These are phyloP conservation scores for Saccostrea echinata DNA, from an alignment of 1,140 invertebrate genomes.

Conservation along the genomic window DNA sequence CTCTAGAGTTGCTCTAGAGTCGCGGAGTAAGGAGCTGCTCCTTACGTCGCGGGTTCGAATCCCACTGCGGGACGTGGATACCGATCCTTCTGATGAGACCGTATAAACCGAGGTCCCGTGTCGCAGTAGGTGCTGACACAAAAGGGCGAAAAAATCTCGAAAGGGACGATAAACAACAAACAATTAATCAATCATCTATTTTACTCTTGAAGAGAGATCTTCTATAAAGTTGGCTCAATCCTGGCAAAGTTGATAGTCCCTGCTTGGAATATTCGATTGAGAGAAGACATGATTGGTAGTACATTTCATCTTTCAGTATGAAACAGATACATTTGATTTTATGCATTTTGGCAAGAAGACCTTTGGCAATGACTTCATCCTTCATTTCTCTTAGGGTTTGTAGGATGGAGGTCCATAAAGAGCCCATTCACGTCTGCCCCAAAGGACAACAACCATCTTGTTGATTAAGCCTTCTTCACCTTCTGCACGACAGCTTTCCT, in stretches of 20 bases:
- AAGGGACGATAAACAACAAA: too few relatives aligned
- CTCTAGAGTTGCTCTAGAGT: too few relatives aligned
- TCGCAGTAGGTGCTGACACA: too few relatives aligned
- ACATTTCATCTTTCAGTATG: conserved; percentile 48
- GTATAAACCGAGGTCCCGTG: too few relatives aligned
- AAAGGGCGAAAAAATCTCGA: too few relatives aligned
- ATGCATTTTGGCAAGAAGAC: conserved; percentile 42
- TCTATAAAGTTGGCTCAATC: conserved; percentile 38
- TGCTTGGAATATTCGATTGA: conserved; percentile 51
- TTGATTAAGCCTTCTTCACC: conserved; percentile 50
- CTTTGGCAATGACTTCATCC: conserved; percentile 45
- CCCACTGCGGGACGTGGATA: too few relatives aligned
- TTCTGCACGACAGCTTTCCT: conserved; percentile 12
- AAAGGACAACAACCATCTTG: conserved; percentile 53
- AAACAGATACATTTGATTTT: conserved; percentile 27
- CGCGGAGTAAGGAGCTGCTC: too few relatives aligned
- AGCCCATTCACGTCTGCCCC: conserved; percentile 16
- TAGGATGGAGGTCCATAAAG: conserved; percentile 22
- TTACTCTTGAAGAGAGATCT: too few relatives aligned
- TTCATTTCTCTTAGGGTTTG: conserved; percentile 13
- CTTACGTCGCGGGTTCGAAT: too few relatives aligned
- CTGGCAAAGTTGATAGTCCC: too few relatives aligned
- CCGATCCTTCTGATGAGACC: too few relatives aligned
- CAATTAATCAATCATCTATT: too few relatives aligned
- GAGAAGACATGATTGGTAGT: conserved; percentile 43